phyloP scores from a whole-genome alignment of 2,797 vertebrate species.

The Sebastes iracundus region DNA sequence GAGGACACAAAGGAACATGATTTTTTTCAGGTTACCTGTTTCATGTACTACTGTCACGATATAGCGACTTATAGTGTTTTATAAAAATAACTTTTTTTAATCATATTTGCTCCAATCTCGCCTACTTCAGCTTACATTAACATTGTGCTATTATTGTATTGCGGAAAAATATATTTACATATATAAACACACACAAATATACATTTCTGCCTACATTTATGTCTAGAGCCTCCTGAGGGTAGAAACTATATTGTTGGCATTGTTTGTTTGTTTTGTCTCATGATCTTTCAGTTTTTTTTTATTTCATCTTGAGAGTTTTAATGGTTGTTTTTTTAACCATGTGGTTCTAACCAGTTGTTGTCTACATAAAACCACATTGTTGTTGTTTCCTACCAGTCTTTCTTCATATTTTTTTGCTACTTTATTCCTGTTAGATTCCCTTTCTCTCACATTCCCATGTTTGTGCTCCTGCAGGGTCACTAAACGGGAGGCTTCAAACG shows the following conservation, averaged over 20 bases:
- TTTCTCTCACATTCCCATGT: background rate
- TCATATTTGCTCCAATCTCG: no score
- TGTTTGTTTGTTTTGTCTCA: no score
- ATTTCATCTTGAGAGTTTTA: background rate
- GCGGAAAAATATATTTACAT: background rate
- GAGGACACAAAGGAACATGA: no score
- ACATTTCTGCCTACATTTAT: background rate
- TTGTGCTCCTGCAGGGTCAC: background rate
- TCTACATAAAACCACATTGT: background rate
- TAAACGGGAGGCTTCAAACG: no score
- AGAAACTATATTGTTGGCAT: background rate
- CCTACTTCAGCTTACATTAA: background rate
- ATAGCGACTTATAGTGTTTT: no score
- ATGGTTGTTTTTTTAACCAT: background rate
- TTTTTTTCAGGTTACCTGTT: no score
- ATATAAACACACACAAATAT: background rate
- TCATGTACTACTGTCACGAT: no score
- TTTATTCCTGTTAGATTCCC: background rate
- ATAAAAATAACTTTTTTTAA: no score
- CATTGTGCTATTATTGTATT: background rate
- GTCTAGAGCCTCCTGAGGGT: background rate
- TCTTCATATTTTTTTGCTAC: background rate
- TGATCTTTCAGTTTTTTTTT: background rate
- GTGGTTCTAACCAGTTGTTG: background rate
- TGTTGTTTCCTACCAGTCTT: background rate